Conservation (phyloP, 2,888 invertebrate genomes). For the Hymenopus coronatus region DNA sequence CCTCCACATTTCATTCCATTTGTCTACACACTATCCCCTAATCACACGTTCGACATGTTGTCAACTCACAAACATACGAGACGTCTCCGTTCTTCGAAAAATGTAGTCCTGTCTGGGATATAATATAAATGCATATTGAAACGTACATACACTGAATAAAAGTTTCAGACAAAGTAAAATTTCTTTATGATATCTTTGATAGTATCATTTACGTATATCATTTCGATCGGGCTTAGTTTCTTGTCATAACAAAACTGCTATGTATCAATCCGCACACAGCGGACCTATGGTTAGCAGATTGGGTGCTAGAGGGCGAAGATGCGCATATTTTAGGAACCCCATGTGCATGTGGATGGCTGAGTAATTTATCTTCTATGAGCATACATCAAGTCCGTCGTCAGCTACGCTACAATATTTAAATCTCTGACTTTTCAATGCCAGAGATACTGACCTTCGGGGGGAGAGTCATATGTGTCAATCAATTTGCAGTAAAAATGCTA, state of each 20-base stretch:
- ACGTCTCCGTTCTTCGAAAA: neutral
- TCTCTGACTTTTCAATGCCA: no score
- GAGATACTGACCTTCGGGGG: no score
- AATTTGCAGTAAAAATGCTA: no score
- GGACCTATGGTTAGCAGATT: neutral
- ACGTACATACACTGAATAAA: neutral
- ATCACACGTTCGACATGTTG: constrained; percentile 7
- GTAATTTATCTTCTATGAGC: neutral
- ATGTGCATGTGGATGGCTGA: neutral
- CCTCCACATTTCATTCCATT: neutral
- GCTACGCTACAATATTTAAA: no score
- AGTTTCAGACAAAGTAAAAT: neutral
- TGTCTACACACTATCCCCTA: neutral
- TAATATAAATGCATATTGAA: neutral
- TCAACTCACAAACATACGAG: constrained; percentile 13
- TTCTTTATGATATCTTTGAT: neutral
- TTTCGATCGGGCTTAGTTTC: neutral
- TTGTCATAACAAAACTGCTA: neutral
- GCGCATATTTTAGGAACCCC: neutral
- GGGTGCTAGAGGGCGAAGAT: neutral
- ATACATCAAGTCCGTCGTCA: neutral
- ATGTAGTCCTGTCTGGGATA: neutral
- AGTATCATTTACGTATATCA: neutral
- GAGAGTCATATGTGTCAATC: no score
- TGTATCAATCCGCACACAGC: neutral